phyloP scores from a whole-genome alignment of 2,113 vertebrate genomes.

The Daboia siamensis region DNA sequence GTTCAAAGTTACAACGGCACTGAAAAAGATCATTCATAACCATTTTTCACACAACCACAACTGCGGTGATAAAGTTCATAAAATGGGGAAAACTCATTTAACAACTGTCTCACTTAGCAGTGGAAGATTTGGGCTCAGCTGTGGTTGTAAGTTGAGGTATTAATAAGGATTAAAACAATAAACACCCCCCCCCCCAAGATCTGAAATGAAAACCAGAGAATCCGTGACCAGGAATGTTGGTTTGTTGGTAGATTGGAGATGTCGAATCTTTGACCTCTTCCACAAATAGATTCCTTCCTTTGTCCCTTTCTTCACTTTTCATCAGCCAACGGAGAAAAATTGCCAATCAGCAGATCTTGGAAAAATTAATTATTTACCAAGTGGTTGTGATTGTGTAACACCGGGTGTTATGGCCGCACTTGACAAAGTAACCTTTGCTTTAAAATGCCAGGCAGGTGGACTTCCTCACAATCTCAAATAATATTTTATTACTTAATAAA shows the following conservation, averaged over 20 bases:
- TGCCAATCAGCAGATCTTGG: background rate
- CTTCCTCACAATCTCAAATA: background rate
- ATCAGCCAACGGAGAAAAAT: background rate
- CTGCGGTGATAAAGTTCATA: background rate
- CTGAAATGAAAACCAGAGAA: background rate
- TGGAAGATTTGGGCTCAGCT: background rate
- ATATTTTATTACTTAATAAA: background rate
- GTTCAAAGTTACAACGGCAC: no score
- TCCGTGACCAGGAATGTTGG: background rate
- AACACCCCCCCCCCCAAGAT: background rate
- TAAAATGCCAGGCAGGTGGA: background rate
- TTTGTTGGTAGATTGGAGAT: background rate
- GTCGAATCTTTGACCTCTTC: background rate
- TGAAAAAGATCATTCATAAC: no score
- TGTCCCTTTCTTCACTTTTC: background rate
- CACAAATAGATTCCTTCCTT: background rate
- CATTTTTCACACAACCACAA: background rate
- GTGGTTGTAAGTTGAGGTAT: background rate
- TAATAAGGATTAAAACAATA: background rate
- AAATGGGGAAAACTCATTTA: background rate
- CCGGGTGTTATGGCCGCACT: background rate
- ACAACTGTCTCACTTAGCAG: no score
- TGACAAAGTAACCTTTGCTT: background rate
- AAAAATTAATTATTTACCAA: background rate
- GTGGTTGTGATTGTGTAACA: background rate